Percentiles rank a stretch among this genome's conserved stretches.
These are phyloP conservation scores for Sinonovacula constricta DNA, from an alignment of 1,140 invertebrate genomes.

Conservation along the genomic window DNA sequence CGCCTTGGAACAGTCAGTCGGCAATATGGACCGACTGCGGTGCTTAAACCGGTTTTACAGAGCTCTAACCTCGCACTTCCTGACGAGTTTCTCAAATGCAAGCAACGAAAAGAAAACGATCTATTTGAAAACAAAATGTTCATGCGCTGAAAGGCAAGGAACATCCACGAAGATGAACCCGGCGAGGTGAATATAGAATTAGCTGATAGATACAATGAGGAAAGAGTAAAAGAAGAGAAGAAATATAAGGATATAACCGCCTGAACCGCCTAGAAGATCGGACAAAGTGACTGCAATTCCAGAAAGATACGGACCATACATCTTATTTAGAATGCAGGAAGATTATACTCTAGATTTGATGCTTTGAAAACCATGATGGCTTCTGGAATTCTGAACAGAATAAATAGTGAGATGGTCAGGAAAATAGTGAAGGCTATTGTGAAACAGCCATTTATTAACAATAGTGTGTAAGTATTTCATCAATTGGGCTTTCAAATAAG, in stretches of 20 bases:
- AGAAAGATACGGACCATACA: no score
- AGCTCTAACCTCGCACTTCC: no score
- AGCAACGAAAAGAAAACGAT: no score
- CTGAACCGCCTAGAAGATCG: neutral
- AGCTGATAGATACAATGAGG: neutral
- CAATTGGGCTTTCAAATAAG: no score
- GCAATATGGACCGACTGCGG: no score
- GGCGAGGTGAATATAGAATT: neutral
- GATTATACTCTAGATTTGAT: neutral
- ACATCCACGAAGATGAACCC: neutral
- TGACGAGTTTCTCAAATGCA: no score
- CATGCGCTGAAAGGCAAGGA: no score
- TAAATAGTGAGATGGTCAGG: neutral
- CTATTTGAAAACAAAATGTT: no score
- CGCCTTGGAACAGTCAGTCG: no score
- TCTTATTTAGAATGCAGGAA: neutral
- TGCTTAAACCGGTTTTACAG: no score
- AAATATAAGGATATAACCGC: neutral
- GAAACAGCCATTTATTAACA: neutral
- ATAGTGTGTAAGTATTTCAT: no score
- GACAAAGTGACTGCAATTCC: no score
- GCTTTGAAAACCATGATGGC: neutral
- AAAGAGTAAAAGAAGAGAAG: neutral
- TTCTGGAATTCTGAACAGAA: neutral
- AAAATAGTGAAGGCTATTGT: constrained; percentile 3